A percentile compares a stretch with the other conserved stretches of the same genome.
Conservation (phyloP, 1,140 invertebrate species). For the Steinernema feltiae region DNA sequence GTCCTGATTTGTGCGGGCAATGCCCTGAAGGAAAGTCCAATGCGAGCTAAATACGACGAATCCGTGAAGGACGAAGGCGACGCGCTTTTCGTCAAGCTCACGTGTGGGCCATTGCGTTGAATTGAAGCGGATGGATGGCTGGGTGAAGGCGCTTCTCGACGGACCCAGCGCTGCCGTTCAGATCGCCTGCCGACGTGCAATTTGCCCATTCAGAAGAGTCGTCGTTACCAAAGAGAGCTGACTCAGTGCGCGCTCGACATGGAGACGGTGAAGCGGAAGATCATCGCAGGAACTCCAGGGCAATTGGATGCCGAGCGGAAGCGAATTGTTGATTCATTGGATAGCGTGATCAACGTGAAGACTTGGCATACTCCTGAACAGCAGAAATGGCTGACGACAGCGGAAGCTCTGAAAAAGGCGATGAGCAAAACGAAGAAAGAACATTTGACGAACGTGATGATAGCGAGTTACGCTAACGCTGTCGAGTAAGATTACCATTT, state of each 20-base stretch:
- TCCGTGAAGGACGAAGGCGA: not conserved
- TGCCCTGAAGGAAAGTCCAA: not conserved
- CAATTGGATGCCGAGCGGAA: not conserved
- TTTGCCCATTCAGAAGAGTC: not conserved
- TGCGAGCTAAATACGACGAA: not conserved
- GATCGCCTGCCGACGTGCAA: not conserved
- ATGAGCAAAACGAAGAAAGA: not conserved
- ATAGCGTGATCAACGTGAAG: not conserved
- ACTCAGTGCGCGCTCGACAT: not conserved
- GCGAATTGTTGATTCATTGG: not conserved
- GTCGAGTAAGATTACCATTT: not conserved
- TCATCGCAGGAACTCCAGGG: not conserved
- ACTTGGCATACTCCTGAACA: too few relatives aligned
- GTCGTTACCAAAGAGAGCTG: too few relatives aligned
- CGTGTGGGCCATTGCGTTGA: not conserved
- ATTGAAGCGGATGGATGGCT: not conserved
- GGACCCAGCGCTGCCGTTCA: not conserved
- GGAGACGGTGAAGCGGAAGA: not conserved
- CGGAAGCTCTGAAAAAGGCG: not conserved
- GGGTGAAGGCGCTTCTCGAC: not conserved
- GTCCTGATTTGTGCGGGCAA: not conserved
- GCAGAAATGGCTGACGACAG: too few relatives aligned
- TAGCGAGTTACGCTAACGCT: not conserved
- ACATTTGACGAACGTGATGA: not conserved
- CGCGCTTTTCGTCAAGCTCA: not conserved